phyloP scores from a whole-genome alignment of 2,797 vertebrate species.

The Myotis findleyi region DNA sequence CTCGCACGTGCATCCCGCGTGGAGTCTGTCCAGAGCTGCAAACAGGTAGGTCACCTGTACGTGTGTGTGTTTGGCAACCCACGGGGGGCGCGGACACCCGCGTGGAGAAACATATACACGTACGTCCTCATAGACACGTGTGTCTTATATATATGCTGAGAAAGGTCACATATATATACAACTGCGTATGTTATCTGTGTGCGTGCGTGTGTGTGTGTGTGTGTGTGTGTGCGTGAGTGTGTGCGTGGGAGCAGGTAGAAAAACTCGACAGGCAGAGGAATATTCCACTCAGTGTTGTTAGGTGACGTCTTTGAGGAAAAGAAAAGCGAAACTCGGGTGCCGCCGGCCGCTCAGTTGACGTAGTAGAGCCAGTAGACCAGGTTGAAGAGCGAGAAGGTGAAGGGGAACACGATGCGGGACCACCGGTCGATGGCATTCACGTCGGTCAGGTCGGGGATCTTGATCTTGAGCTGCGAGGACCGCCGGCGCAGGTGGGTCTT shows the following conservation, averaged over 20 bases:
- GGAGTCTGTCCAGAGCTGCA: slow-evolving; percentile 86
- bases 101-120: slow-evolving; percentile 84
- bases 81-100: background rate
- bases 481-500: slow-evolving; percentile 94
- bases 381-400: slow-evolving; percentile 98
- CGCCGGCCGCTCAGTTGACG: slow-evolving; percentile 93
- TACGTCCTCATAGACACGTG: slow-evolving; percentile 86
- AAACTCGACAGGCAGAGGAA: slow-evolving; percentile 89
- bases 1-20: slow-evolving; percentile 84
- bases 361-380: slow-evolving; percentile 99
- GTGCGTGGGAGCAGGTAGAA: slow-evolving; percentile 87
- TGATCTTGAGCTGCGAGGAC: slow-evolving; percentile 98
- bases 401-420: slow-evolving; percentile 98
- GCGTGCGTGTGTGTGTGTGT: slow-evolving; percentile 68
- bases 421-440: slow-evolving; percentile 99
- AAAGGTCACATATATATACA: slow-evolving; percentile 86
- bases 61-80: slow-evolving; percentile 82
- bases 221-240: slow-evolving; percentile 77
- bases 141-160: slow-evolving; percentile 86
- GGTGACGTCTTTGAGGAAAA: slow-evolving; percentile 90
- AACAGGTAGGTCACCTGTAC: slow-evolving; percentile 79
- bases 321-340: slow-evolving; percentile 65
- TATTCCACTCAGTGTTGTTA: slow-evolving; percentile 87
- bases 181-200: slow-evolving; percentile 84
- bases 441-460: slow-evolving; percentile 99